Conservation (phyloP, 2,113 vertebrate genomes). For the Platysternon megacephalum region DNA sequence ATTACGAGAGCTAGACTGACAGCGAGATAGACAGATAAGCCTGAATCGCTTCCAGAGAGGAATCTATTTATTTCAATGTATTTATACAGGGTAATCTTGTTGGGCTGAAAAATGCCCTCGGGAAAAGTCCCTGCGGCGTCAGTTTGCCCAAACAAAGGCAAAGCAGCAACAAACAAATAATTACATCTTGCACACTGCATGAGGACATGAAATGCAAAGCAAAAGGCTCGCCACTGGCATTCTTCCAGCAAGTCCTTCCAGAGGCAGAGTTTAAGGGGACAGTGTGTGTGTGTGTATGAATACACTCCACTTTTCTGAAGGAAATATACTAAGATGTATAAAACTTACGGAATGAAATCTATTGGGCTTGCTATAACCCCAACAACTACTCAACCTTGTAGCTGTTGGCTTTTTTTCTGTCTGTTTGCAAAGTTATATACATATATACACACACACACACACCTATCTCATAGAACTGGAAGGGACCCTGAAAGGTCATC, state of each 20-base stretch:
- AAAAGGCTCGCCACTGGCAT: slow-evolving; percentile 41
- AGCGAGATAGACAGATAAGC: neutral
- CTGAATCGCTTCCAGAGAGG: slow-evolving; percentile 39
- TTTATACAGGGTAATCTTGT: slow-evolving; percentile 66
- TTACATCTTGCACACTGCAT: neutral
- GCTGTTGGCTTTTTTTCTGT: neutral
- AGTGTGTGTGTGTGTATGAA: neutral
- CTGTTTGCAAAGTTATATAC: slow-evolving; percentile 39
- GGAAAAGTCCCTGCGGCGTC: slow-evolving; percentile 66
- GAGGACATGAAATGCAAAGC: slow-evolving; percentile 53
- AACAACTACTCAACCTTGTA: neutral
- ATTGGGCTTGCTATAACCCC: neutral
- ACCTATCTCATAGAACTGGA: no score
- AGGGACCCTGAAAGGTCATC: no score
- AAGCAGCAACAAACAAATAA: slow-evolving; percentile 73
- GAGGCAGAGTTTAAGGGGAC: slow-evolving; percentile 45
- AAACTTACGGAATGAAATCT: neutral
- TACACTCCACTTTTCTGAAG: neutral
- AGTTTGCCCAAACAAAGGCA: slow-evolving; percentile 69
- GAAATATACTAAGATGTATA: neutral
- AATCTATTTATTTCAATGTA: slow-evolving; percentile 61
- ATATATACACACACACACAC: no score
- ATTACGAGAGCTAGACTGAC: neutral
- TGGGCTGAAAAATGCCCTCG: slow-evolving; percentile 65
- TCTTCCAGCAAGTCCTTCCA: slow-evolving; percentile 48